These are phyloP conservation scores for Scomber japonicus DNA, from an alignment of 2,113 vertebrate species.

Conservation along the genomic window DNA sequence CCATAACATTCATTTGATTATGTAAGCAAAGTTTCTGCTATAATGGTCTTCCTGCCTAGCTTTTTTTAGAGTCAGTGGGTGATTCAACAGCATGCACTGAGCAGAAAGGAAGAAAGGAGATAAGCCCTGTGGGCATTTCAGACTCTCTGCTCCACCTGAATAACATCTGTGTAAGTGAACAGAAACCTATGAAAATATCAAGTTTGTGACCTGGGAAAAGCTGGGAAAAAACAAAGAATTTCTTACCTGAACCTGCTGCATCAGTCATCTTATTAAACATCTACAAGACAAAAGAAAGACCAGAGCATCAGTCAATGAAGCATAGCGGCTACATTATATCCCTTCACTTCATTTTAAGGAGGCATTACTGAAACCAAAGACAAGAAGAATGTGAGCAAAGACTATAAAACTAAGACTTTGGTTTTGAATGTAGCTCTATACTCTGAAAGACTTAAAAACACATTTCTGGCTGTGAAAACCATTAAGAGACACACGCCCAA, in stretches of 20 bases:
- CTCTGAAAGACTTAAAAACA: neutral
- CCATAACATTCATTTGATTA: neutral
- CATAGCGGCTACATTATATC: too few relatives aligned
- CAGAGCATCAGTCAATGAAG: conserved; percentile 16
- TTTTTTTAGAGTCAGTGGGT: neutral
- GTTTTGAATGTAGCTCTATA: neutral
- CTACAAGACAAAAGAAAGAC: conserved; percentile 81
- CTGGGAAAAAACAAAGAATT: neutral
- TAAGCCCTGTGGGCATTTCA: neutral
- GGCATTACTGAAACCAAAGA: neutral
- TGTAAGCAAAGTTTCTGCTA: neutral
- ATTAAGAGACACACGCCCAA: conserved; percentile 7
- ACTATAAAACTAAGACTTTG: neutral
- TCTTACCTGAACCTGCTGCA: conserved; percentile 87
- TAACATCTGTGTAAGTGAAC: neutral
- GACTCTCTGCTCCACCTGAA: neutral
- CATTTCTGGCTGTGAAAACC: conserved; percentile 7
- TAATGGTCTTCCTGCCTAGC: neutral
- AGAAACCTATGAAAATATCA: neutral
- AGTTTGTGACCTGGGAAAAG: neutral
- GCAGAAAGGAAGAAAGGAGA: neutral
- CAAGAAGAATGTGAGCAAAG: neutral
- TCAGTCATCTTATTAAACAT: conserved; percentile 82
- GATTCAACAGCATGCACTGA: conserved; percentile 38
- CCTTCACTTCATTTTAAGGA: neutral